Conservation (phyloP, 2,888 invertebrate genomes). For the Amiota minor region DNA sequence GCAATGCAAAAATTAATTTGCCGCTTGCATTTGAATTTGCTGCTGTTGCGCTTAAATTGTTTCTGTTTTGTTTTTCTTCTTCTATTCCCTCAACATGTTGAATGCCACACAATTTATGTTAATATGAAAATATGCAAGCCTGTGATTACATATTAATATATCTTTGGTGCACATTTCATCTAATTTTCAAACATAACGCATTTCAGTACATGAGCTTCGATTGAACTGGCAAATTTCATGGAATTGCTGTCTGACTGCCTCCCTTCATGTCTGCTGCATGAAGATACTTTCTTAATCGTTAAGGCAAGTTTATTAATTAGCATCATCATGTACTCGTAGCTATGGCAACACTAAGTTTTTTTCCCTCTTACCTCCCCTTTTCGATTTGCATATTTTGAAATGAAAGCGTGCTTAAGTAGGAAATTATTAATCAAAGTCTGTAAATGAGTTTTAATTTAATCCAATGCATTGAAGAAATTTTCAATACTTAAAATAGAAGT, state of each 20-base stretch:
- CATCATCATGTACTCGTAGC: background rate
- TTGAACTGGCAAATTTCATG: too few relatives aligned
- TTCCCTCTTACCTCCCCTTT: background rate
- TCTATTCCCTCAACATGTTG: too few relatives aligned
- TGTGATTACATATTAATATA: too few relatives aligned
- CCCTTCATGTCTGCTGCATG: background rate
- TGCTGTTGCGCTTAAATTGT: too few relatives aligned
- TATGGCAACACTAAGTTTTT: background rate
- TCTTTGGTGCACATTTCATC: background rate
- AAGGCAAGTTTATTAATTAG: constrained; percentile 14
- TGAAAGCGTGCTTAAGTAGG: background rate
- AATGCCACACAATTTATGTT: too few relatives aligned
- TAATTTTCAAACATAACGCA: background rate
- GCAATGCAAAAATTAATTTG: too few relatives aligned
- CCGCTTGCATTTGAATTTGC: too few relatives aligned
- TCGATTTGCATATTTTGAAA: background rate
- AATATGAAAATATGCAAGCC: too few relatives aligned
- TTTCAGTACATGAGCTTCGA: background rate
- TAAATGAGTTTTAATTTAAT: background rate
- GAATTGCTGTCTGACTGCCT: background rate
- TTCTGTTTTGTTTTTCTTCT: too few relatives aligned
- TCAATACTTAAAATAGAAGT: too few relatives aligned
- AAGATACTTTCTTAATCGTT: too few relatives aligned
- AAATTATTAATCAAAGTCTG: background rate
- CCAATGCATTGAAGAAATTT: too few relatives aligned